Evolutionary conservation across 2,888 invertebrate species (phyloP).

Genomic region (Epirrhoe tristata): DNA sequence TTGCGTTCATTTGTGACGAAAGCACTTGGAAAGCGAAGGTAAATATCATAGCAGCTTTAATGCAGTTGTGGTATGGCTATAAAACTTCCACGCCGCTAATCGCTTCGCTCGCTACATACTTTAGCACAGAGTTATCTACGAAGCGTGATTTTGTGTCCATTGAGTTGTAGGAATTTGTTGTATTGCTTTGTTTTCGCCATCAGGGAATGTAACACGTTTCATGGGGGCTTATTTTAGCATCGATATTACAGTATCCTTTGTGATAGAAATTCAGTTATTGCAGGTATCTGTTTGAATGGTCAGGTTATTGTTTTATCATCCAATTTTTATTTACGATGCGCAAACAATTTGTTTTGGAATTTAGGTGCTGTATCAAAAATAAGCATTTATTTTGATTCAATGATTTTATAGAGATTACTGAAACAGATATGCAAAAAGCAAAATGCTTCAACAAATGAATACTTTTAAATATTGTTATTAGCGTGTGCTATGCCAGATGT

Average conservation of each 20-base stretch:
- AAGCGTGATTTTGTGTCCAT: constrained; percentile 36
- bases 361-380: neutral
- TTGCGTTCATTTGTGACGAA: too few species aligned
- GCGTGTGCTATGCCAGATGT: too few species aligned
- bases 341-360: neutral
- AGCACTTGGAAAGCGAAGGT: too few species aligned
- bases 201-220: constrained; percentile 18
- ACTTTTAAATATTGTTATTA: too few species aligned
- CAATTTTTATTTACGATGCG: neutral
- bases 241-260: constrained; percentile 10
- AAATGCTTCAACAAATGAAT: too few species aligned
- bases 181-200: constrained; percentile 34
- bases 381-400: neutral
- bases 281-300: neutral
- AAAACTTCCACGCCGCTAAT: constrained; percentile 4
- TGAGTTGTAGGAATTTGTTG: constrained; percentile 32
- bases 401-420: neutral
- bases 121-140: constrained; percentile 25
- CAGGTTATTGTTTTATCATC: neutral
- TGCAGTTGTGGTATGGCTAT: neutral
- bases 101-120: constrained; percentile 13
- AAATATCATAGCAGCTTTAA: too few species aligned
- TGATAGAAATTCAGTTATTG: constrained; percentile 1
- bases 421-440: too few species aligned
- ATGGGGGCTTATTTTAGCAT: constrained; percentile 17